A percentile compares a stretch with the other conserved stretches of the same genome.
These are phyloP conservation scores for Drosophila albomicans DNA, from an alignment of 1,140 invertebrate species.

Conservation along the genomic window DNA sequence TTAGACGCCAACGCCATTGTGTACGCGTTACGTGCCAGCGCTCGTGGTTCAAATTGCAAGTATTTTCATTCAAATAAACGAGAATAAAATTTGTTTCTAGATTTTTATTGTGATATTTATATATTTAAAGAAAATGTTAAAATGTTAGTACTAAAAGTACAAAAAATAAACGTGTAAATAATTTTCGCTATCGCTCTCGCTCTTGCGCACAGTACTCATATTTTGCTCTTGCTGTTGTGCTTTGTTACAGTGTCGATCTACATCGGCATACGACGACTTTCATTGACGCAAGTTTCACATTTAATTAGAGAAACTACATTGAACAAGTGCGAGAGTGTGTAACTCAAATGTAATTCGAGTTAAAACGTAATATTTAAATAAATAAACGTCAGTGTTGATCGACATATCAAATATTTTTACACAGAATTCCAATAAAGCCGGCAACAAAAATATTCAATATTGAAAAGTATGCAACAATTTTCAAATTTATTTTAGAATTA, in stretches of 20 bases:
- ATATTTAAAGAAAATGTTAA: not conserved
- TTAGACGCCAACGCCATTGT: slow-evolving; percentile 50
- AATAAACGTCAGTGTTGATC: not conserved
- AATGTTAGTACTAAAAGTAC: not conserved
- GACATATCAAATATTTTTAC: not conserved
- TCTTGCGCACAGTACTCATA: slow-evolving; percentile 10
- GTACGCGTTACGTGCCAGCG: slow-evolving; percentile 41
- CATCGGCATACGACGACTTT: slow-evolving; percentile 41
- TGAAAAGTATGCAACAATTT: slow-evolving; percentile 78
- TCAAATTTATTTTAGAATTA: slow-evolving; percentile 64
- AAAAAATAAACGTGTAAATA: not conserved
- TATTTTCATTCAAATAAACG: slow-evolving; percentile 18
- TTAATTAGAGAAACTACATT: slow-evolving; percentile 47
- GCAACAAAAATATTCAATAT: slow-evolving; percentile 64
- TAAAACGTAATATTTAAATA: not conserved
- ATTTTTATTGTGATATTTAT: not conserved
- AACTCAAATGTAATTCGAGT: slow-evolving; percentile 22
- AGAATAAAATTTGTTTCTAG: not conserved
- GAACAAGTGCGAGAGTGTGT: slow-evolving; percentile 24
- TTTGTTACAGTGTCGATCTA: slow-evolving; percentile 31
- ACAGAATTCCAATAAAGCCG: slow-evolving; percentile 39
- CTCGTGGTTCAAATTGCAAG: slow-evolving; percentile 36
- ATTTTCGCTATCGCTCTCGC: slow-evolving; percentile 31
- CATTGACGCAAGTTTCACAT: slow-evolving; percentile 50
- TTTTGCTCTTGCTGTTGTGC: slow-evolving; percentile 26